Evolutionary conservation across 2,888 invertebrate genomes (phyloP).

Genomic region (Sinopyrophorus schimmeli): DNA sequence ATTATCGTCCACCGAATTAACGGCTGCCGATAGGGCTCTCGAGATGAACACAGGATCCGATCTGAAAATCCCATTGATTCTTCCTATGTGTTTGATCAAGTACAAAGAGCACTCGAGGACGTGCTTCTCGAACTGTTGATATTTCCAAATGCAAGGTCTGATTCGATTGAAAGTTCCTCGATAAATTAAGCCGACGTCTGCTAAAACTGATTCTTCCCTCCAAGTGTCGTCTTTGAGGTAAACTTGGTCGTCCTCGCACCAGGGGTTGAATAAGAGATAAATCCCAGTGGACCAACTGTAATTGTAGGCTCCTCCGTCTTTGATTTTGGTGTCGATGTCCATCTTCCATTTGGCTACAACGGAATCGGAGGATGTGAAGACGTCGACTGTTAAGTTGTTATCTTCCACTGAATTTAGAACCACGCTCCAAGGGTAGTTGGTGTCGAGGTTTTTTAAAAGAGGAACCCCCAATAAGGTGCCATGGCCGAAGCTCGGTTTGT

Average conservation of each 20-base stretch:
- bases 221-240: constrained; percentile 68
- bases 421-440: constrained; percentile 73
- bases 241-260: constrained; percentile 75
- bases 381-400: constrained; percentile 64
- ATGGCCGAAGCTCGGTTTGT: constrained; percentile 78
- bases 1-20: constrained; percentile 85
- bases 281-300: constrained; percentile 77
- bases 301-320: constrained; percentile 70
- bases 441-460: constrained; percentile 65
- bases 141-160: constrained; percentile 87
- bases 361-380: constrained; percentile 72
- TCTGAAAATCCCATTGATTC: constrained; percentile 61
- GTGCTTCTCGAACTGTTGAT: constrained; percentile 84
- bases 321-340: constrained; percentile 79
- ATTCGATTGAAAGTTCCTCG: constrained; percentile 84
- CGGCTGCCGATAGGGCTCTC: constrained; percentile 83
- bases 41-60: constrained; percentile 77
- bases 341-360: constrained; percentile 83
- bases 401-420: constrained; percentile 69
- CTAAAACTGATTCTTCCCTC: constrained; percentile 81
- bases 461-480: constrained; percentile 78
- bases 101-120: constrained; percentile 79
- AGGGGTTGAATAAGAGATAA: constrained; percentile 87
- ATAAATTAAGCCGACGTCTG: constrained; percentile 89
- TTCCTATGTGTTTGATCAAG: constrained; percentile 72